Conservation (phyloP, 1,140 invertebrate species). For the Nymphalis io region DNA sequence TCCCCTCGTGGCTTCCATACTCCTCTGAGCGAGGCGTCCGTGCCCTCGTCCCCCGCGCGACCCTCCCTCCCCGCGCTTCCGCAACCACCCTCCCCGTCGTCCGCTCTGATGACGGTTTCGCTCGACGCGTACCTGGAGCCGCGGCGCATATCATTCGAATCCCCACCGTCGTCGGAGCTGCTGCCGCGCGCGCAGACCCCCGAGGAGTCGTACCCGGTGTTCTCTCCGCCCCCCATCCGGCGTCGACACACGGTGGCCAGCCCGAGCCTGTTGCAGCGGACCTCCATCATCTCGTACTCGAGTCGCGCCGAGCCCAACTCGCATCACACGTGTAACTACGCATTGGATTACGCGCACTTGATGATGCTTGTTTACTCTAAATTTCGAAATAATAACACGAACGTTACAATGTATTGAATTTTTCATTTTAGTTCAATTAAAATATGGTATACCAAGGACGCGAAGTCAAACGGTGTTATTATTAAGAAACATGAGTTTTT, state of each 20-base stretch:
- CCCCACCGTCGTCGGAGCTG: conserved; percentile 87
- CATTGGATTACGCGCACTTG: background rate
- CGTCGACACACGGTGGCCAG: conserved; percentile 73
- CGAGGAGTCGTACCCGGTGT: conserved; percentile 91
- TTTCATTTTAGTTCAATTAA: background rate
- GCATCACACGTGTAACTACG: conserved; percentile 90
- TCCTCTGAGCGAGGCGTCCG: conserved; percentile 83
- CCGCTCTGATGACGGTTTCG: conserved; percentile 89
- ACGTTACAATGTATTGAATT: background rate
- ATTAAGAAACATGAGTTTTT: background rate
- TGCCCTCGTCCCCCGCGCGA: conserved; percentile 55
- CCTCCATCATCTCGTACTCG: conserved; percentile 86
- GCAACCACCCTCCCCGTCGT: conserved; percentile 88
- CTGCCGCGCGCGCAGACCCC: conserved; percentile 84
- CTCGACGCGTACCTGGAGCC: conserved; percentile 93
- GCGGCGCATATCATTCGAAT: conserved; percentile 87
- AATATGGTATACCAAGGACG: background rate
- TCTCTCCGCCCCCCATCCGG: conserved; percentile 87
- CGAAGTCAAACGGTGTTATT: conserved; percentile 1
- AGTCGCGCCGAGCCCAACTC: conserved; percentile 85
- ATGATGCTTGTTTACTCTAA: background rate
- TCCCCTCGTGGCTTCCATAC: conserved; percentile 85
- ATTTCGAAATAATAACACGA: conserved; percentile 19
- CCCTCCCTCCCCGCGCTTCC: conserved; percentile 81
- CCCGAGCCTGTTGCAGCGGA: conserved; percentile 81